Evolutionary conservation across 2,113 vertebrate genomes (phyloP).

Genomic region (Serilophus lunatus): DNA sequence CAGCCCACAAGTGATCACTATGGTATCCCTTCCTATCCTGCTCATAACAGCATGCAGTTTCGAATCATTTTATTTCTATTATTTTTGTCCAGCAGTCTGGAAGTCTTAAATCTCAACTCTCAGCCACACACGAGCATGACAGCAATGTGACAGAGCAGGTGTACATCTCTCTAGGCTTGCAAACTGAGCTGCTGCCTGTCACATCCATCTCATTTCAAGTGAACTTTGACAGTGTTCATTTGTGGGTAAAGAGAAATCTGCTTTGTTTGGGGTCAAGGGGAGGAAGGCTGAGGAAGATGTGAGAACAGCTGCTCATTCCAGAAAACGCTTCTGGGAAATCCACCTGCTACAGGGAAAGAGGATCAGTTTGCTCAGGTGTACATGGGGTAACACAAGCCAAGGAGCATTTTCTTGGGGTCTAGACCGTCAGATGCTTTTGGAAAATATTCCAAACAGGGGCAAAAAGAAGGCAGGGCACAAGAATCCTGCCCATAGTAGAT

Average conservation of each 20-base stretch:
- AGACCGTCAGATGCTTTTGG: background rate
- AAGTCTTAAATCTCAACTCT: background rate
- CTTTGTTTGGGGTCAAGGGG: background rate
- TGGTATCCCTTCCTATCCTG: background rate
- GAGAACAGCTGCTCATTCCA: conserved; percentile 21
- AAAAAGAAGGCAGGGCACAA: background rate
- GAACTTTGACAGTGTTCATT: background rate
- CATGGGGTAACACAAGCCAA: background rate
- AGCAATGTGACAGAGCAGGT: conserved; percentile 23
- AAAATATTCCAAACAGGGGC: background rate
- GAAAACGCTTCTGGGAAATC: background rate
- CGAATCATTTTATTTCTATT: background rate
- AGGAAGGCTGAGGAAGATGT: background rate
- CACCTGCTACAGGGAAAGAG: background rate
- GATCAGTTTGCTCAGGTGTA: conserved; percentile 3
- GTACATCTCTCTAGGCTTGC: background rate
- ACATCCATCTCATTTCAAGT: background rate
- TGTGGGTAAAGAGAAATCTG: background rate
- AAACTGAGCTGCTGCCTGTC: background rate
- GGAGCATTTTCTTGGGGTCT: background rate
- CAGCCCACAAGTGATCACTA: accelerated
- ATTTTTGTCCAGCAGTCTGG: background rate
- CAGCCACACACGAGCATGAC: background rate
- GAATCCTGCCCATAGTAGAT: background rate
- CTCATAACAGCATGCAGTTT: background rate